Evolutionary conservation across 2,113 vertebrate species (phyloP).

Genomic region (Grammomys surdaster): DNA sequence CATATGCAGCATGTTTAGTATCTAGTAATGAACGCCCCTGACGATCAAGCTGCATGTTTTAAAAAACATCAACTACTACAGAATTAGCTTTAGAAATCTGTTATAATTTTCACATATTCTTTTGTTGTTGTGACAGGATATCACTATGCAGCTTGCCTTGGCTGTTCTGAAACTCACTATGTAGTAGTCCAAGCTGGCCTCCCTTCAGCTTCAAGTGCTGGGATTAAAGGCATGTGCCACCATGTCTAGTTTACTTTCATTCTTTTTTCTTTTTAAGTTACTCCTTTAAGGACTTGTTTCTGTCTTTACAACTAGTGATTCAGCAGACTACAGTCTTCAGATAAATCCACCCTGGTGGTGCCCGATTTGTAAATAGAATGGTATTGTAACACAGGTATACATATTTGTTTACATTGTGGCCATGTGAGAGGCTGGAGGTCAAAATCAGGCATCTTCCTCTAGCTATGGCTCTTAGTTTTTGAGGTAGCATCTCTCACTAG

Average conservation of each 20-base stretch:
- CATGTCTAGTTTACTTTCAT: background rate
- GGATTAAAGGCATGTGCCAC: background rate
- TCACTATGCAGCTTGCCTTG: background rate
- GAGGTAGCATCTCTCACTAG: background rate
- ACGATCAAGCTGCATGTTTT: conserved; percentile 24
- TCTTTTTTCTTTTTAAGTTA: background rate
- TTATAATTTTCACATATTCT: conserved; percentile 24
- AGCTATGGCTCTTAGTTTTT: background rate
- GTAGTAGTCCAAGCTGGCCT: background rate
- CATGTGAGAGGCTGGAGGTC: background rate
- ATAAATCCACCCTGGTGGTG: background rate
- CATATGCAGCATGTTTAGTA: background rate
- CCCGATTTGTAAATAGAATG: background rate
- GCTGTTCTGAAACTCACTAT: background rate
- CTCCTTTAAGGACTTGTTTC: background rate
- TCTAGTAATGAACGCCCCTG: background rate
- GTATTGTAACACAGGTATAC: background rate
- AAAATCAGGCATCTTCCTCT: background rate
- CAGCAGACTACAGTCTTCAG: background rate
- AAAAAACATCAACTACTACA: conserved; percentile 22
- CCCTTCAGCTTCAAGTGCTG: background rate
- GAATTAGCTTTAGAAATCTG: conserved; percentile 8
- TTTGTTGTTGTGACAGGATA: background rate
- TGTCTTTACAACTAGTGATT: background rate
- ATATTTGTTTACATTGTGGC: too few relatives aligned